These are phyloP conservation scores for Halictus ligatus DNA, from an alignment of 2,888 invertebrate genomes.

Conservation along the genomic window DNA sequence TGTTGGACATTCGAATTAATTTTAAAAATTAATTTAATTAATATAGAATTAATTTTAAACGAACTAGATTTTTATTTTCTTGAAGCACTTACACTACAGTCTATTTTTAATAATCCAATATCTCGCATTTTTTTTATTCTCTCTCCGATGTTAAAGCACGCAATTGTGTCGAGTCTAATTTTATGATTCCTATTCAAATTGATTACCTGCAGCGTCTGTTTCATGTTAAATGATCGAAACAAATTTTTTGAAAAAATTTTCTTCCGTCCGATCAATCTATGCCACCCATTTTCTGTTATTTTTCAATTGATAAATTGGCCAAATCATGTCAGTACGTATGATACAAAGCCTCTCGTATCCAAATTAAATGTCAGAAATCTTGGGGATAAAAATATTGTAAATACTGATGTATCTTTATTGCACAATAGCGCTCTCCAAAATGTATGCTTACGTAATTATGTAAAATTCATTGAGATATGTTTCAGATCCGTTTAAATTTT, in stretches of 20 bases:
- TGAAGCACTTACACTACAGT: too few species aligned
- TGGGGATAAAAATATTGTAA: background rate
- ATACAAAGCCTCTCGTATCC: background rate
- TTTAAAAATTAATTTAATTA: too few species aligned
- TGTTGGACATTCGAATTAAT: background rate
- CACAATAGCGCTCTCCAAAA: background rate
- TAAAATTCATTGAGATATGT: background rate
- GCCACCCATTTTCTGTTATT: background rate
- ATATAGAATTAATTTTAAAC: background rate
- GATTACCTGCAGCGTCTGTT: conserved; percentile 13
- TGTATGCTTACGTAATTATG: background rate
- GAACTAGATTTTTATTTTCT: too few species aligned
- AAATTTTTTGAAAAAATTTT: background rate
- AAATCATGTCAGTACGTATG: background rate
- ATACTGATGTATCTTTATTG: background rate
- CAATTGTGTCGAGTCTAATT: background rate
- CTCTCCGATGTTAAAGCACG: background rate
- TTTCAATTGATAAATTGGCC: conserved; percentile 6
- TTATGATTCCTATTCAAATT: background rate
- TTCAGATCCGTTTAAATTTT: background rate
- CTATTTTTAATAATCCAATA: background rate
- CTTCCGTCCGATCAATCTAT: conserved; percentile 8
- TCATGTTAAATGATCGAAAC: background rate
- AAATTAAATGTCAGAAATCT: background rate
- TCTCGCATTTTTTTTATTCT: too few species aligned